Base-by-base conservation (phyloP, 2,797 vertebrate species). In the Salmo trutta region DNA sequence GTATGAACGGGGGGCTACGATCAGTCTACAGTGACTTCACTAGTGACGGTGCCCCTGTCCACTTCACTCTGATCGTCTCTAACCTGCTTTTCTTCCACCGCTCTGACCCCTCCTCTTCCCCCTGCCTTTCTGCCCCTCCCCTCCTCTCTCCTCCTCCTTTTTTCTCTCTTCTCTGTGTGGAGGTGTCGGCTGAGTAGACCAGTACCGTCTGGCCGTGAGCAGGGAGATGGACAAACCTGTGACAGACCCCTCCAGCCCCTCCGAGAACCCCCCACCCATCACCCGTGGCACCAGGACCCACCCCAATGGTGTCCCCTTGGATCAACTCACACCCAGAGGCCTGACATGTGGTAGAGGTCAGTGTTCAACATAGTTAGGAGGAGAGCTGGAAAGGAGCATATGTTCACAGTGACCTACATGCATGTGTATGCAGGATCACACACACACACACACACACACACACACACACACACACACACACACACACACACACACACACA, bases 321-420 rank as follows among this genome's bases (percentile, higher is more conserved):
- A 92, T 92, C 85, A 89, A 84, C 84, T 89, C 90, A 85, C 70
- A 77, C 47, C 7, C 68, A 21, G 68, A 51, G n/a, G 68, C n/a
- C n/a, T 19, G 51, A 1, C 71, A 52, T 54, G 51, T 54, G 15
- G 56, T 59, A 54, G 53, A 54, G 14, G 15, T 54, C 53, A 54
- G 16, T 54, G 53, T 54, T 59, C 56, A 59, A 59, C 16, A 59
- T 59, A 59, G 56, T 59, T 59, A 59, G 8, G 56, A 70, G 56
- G 19, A 19, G 77, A 81, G 83, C 85, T 85, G 84, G 87, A 87
- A 79, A 80, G 79, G 79, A 91, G 71, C 92, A 92, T 92, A 93
- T 91, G 91, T 78, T 91, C 69, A 74, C 81, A 81, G 84, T 91
- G 87, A 92, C 85, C 90, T 88, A 82, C 54, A 67, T 24, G 19